A percentile compares a stretch with the other conserved stretches of the same genome.
Evolutionary conservation across 2,113 vertebrate species (phyloP).

Genomic region (Chitala chitala): DNA sequence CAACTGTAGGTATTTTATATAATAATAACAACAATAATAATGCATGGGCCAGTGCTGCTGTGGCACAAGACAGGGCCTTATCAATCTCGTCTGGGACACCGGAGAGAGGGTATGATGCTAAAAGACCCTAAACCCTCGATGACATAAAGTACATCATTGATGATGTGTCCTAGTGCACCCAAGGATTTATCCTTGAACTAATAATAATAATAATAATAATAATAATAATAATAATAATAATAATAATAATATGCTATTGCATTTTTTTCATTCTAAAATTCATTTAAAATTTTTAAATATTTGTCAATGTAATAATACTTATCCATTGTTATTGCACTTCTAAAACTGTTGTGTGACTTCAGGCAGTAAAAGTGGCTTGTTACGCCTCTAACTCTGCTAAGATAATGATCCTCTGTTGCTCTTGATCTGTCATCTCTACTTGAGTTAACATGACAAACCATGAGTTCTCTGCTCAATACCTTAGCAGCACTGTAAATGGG

Average conservation of each 20-base stretch:
- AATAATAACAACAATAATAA: too few relatives aligned
- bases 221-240: neutral
- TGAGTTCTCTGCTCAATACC: slow-evolving; percentile 35
- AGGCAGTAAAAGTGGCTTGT: neutral
- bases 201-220: neutral
- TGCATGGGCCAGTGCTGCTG: too few relatives aligned
- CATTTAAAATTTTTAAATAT: too few relatives aligned
- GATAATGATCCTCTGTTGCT: neutral
- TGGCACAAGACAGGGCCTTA: too few relatives aligned
- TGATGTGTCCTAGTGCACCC: too few relatives aligned
- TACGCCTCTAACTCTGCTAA: neutral
- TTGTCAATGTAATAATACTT: too few relatives aligned
- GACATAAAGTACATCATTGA: too few relatives aligned
- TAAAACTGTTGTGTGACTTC: neutral
- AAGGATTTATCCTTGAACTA: neutral
- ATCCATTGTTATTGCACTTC: too few relatives aligned
- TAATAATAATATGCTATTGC: neutral
- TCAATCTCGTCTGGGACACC: too few relatives aligned
- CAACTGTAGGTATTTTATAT: too few relatives aligned
- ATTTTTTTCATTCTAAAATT: neutral
- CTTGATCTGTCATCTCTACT: neutral
- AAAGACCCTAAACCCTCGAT: too few relatives aligned
- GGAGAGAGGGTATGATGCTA: too few relatives aligned
- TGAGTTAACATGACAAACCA: slow-evolving; percentile 12
- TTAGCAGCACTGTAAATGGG: slow-evolving; percentile 38